Evolutionary conservation across 2,797 vertebrate species (phyloP).

Genomic region (Coilia nasus): DNA sequence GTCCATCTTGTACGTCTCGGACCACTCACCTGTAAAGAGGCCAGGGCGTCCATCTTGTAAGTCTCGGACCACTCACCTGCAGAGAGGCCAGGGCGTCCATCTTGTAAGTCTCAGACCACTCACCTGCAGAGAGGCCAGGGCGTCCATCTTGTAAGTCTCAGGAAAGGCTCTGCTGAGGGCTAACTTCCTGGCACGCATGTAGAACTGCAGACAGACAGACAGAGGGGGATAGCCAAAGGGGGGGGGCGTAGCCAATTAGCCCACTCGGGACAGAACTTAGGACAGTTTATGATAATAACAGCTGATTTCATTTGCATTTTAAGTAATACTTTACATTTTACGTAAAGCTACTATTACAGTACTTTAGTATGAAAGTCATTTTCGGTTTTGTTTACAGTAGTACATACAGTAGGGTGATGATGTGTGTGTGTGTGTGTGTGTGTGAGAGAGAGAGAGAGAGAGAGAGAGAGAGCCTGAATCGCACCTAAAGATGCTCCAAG

Average conservation of each 20-base stretch:
- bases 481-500: too few relatives aligned
- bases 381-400: too few relatives aligned
- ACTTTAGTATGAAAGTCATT: too few relatives aligned
- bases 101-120: constrained; percentile 77
- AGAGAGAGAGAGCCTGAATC: too few relatives aligned
- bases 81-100: constrained; percentile 77
- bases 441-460: too few relatives aligned
- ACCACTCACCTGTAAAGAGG: too few relatives aligned
- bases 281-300: background rate
- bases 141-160: constrained; percentile 85
- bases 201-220: constrained; percentile 77
- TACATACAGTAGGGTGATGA: too few relatives aligned
- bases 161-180: constrained; percentile 91
- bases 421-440: background rate
- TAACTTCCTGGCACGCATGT: constrained; percentile 87
- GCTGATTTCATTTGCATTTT: background rate
- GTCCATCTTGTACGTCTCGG: too few relatives aligned
- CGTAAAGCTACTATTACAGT: too few relatives aligned
- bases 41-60: too few relatives aligned
- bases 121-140: constrained; percentile 79
- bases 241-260: background rate
- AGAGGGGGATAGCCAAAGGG: background rate
- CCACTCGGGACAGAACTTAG: background rate
- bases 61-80: too few relatives aligned
- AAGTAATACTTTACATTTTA: too few relatives aligned